Base-by-base conservation (phyloP, 2,113 vertebrate species). In the Circaetus cinerascens region DNA sequence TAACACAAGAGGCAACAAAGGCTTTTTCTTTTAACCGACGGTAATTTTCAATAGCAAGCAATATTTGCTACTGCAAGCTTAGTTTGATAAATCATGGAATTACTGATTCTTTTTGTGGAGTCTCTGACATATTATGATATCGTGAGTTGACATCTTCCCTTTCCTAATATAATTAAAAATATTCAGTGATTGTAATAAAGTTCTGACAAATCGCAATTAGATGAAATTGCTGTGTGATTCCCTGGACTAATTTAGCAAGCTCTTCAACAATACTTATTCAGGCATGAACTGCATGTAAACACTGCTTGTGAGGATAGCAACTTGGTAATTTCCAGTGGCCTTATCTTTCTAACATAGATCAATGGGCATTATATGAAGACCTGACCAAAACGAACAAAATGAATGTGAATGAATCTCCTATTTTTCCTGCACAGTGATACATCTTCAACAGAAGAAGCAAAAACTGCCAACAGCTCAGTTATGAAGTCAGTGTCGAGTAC, bases 121-220 rank as follows among this genome's bases (percentile, higher is more conserved):
- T 63, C 60, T 72, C 75, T 94, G 80, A 15, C 57, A 71, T 55
- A 69, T 41, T 90, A 91, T 46, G 46, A 94, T 94, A 81, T 57
- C 10, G 2, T 51, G 36, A 96, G 32, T 38, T 97, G 83, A 87
- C 56, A 93, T 87, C 73, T 94, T 93, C 46, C n/a, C 48, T 94
- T 84, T 92, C 64, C 64, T 94, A 89, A 91, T 85, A 56, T 85
- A 91, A 96, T 96, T 91, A 93, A 95, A 95, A 97, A 87, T 89
- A 94, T 87, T 93, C 93, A 71, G 34, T 63, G 56, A 43, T 84
- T 63, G 16, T 81, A 95, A 91, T 91, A 94, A 91, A 91, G 57
- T 81, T 96, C 88, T 94, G 84, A 96, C 69, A 94, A 96, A 87
- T 57, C 36, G 67, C 85, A 96, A 94, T 96, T 95, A 94, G 81